These are phyloP conservation scores for Sternotherus odoratus DNA, from an alignment of 2,797 vertebrate species.

Conservation along the genomic window DNA sequence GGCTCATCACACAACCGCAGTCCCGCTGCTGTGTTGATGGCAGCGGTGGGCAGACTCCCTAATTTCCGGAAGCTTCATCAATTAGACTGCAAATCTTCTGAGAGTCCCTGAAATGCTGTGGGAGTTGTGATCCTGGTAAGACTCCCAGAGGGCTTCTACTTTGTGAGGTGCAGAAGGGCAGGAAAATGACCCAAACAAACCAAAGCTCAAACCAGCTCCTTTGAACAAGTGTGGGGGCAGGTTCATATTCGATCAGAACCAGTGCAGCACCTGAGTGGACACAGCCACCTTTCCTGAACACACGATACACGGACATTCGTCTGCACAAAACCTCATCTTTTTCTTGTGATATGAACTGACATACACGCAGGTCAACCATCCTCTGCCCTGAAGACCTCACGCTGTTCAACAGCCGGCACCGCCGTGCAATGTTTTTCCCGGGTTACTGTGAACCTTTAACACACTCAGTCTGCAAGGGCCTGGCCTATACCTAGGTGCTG, in stretches of 20 bases:
- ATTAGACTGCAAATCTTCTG: neutral
- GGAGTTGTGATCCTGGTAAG: neutral
- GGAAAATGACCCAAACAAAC: neutral
- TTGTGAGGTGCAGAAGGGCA: neutral
- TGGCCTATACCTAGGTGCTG: neutral
- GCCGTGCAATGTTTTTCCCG: too few species aligned
- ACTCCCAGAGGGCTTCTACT: neutral
- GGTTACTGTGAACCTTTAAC: neutral
- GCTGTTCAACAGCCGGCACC: neutral
- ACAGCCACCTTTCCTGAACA: neutral
- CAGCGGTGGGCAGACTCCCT: neutral
- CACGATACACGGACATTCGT: neutral
- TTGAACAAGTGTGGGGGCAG: neutral
- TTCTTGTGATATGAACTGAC: neutral
- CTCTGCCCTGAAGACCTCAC: neutral
- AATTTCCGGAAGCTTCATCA: neutral
- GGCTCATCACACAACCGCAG: neutral
- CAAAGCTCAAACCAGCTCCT: neutral
- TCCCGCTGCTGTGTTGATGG: neutral
- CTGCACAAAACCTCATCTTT: neutral
- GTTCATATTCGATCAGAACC: neutral
- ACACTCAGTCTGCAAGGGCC: neutral
- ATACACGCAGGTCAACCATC: neutral
- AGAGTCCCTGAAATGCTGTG: neutral
- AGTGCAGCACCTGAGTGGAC: neutral